Evolutionary conservation across 2,113 vertebrate genomes (phyloP).

Genomic region (Spea bombifrons): DNA sequence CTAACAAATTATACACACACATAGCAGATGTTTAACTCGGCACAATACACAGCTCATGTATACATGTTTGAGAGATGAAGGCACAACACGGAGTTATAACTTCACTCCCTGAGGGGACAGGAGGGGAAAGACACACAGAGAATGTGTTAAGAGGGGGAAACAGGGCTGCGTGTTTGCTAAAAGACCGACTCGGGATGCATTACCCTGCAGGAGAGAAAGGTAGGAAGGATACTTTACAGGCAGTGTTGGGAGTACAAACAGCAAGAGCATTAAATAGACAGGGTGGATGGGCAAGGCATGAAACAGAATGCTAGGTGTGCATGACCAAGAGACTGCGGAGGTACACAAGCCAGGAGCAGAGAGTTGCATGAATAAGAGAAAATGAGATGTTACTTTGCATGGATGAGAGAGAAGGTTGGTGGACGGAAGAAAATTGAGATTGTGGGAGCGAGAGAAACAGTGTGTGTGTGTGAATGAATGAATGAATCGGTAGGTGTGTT

Average conservation of each 20-base stretch:
- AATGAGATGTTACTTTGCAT: no score
- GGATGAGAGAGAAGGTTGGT: no score
- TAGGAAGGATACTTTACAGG: not conserved
- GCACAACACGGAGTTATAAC: conserved; percentile 14
- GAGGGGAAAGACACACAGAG: not conserved
- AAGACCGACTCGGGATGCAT: not conserved
- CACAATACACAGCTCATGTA: conserved; percentile 21
- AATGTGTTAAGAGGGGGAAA: not conserved
- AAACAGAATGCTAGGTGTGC: no score
- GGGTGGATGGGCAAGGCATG: no score
- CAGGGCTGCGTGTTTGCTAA: not conserved
- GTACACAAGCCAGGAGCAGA: not conserved
- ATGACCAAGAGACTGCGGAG: no score
- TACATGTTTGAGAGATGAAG: conserved; percentile 8
- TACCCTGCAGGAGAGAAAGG: not conserved
- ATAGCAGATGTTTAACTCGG: conserved; percentile 27
- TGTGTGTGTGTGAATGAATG: not conserved
- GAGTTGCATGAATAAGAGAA: not conserved
- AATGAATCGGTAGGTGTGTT: no score
- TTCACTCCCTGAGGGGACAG: conserved; percentile 8
- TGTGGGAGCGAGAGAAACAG: not conserved
- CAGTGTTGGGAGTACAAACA: not conserved
- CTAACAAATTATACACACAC: conserved; percentile 1
- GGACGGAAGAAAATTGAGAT: no score
- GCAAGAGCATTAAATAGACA: no score